These are phyloP conservation scores for Paralvinella palmiformis DNA, from an alignment of 1,140 invertebrate species.

Conservation along the genomic window DNA sequence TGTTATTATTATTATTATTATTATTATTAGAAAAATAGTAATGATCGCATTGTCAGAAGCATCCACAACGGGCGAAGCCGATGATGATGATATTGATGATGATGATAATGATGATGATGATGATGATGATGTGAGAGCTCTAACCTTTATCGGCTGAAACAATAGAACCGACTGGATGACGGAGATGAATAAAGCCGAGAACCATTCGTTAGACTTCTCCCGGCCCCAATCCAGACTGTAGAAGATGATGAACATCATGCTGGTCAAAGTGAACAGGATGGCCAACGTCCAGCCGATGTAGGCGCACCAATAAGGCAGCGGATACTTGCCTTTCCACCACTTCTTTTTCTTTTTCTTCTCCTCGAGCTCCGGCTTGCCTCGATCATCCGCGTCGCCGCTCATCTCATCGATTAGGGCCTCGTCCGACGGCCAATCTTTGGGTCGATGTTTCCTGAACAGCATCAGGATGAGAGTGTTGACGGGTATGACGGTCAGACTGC, in stretches of 20 bases:
- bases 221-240: slow-evolving; percentile 40
- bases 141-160: slow-evolving; percentile 38
- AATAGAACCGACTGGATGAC: slow-evolving; percentile 33
- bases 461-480: slow-evolving; percentile 24
- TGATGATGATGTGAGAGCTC: too few species aligned
- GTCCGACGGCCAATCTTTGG: not conserved
- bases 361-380: not conserved
- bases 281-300: slow-evolving; percentile 33
- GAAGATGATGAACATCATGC: slow-evolving; percentile 33
- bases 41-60: too few species aligned
- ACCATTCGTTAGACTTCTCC: slow-evolving; percentile 33
- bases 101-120: too few species aligned
- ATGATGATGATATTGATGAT: too few species aligned
- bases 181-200: slow-evolving; percentile 34
- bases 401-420: too few species aligned
- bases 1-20: too few species aligned
- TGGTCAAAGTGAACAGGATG: slow-evolving; percentile 18
- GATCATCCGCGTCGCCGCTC: too few species aligned
- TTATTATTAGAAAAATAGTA: too few species aligned
- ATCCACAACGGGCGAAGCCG: too few species aligned
- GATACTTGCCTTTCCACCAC: slow-evolving; percentile 12
- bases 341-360: not conserved
- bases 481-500: slow-evolving; percentile 5
- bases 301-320: slow-evolving; percentile 25
- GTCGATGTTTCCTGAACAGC: slow-evolving; percentile 28